These are phyloP conservation scores for Apodemia hepburni DNA, from an alignment of 2,888 invertebrate genomes.

Conservation along the genomic window DNA sequence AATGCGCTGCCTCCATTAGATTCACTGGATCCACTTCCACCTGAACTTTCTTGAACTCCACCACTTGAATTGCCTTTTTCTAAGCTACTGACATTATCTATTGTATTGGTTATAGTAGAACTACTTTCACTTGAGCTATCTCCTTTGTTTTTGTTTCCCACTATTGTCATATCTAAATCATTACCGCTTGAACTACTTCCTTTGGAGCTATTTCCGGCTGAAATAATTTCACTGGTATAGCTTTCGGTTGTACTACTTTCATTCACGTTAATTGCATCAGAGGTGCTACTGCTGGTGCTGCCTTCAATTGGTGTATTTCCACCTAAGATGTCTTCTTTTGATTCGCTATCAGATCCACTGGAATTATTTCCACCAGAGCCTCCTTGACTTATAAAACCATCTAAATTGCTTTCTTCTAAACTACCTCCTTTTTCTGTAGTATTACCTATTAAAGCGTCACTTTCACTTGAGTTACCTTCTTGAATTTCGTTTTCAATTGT, in stretches of 20 bases:
- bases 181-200: background rate
- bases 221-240: background rate
- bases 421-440: background rate
- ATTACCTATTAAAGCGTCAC: background rate
- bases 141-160: background rate
- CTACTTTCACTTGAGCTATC: background rate
- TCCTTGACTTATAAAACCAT: background rate
- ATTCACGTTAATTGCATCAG: background rate
- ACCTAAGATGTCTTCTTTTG: background rate
- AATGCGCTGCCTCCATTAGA: background rate
- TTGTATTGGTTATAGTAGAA: background rate
- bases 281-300: background rate
- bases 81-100: background rate
- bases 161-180: background rate
- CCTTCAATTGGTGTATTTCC: background rate
- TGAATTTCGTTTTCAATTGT: background rate
- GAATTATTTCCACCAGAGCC: background rate
- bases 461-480: background rate
- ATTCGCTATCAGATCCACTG: background rate
- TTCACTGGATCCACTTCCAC: background rate
- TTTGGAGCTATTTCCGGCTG: background rate
- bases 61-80: background rate
- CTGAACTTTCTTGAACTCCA: background rate
- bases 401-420: background rate
- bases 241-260: background rate